phyloP scores from a whole-genome alignment of 2,797 vertebrate species.

The Aeoliscus strigatus region DNA sequence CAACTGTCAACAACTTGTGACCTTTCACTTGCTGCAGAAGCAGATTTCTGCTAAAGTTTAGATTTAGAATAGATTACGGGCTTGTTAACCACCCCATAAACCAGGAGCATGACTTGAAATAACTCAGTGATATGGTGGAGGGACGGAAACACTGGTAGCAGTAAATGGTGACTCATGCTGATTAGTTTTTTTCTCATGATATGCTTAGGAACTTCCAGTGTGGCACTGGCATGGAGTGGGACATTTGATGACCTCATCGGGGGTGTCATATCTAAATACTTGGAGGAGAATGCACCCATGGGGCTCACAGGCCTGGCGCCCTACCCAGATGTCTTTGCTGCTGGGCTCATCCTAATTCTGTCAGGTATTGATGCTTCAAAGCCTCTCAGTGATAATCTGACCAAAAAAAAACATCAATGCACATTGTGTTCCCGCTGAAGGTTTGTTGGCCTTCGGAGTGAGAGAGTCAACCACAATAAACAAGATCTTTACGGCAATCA shows the following conservation, averaged over 20 bases:
- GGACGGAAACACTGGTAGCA: no score
- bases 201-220: slow-evolving; percentile 81
- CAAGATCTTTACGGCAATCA: slow-evolving; percentile 92
- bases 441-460: slow-evolving; percentile 88
- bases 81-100: background rate
- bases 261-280: slow-evolving; percentile 71
- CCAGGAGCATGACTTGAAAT: slow-evolving; percentile 31
- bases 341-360: slow-evolving; percentile 77
- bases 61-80: background rate
- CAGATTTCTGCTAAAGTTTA: slow-evolving; percentile 5
- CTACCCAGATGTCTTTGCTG: slow-evolving; percentile 83
- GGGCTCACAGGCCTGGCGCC: slow-evolving; percentile 74
- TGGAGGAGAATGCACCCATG: slow-evolving; percentile 66
- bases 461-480: slow-evolving; percentile 92
- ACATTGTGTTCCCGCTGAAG: no score
- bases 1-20: slow-evolving; percentile 34
- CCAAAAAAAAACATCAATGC: no score
- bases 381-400: no score
- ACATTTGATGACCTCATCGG: slow-evolving; percentile 84
- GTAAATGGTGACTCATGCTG: slow-evolving; percentile 17
- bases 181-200: slow-evolving; percentile 22
- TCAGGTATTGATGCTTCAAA: slow-evolving; percentile 75
- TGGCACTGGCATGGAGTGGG: slow-evolving; percentile 84
- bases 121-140: no score
- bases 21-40: slow-evolving; percentile 32